Percentiles rank a stretch among this genome's conserved stretches.
Evolutionary conservation across 2,888 invertebrate genomes (phyloP).

Genomic region (Labia minor): DNA sequence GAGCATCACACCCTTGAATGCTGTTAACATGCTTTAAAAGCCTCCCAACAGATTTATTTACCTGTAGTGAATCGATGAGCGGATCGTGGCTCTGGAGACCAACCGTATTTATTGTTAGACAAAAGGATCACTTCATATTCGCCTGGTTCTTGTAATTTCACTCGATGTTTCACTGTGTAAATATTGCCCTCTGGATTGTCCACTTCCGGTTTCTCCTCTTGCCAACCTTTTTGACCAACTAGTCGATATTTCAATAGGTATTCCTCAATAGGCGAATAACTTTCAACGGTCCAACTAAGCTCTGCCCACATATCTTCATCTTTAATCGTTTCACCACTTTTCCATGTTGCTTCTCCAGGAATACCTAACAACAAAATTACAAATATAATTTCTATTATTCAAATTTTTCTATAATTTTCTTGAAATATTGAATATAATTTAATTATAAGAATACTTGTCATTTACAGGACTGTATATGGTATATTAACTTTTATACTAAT

Average conservation of each 20-base stretch:
- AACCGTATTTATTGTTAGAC: constrained; percentile 28
- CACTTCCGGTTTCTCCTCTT: constrained; percentile 14
- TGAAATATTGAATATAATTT: too few species aligned
- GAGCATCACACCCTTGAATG: too few species aligned
- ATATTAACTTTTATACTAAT: too few species aligned
- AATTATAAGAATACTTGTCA: too few species aligned
- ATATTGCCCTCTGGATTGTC: constrained; percentile 23
- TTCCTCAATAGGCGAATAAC: constrained; percentile 28
- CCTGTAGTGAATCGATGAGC: neutral
- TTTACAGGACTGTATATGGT: too few species aligned
- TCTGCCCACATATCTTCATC: neutral
- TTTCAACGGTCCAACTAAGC: constrained; percentile 30
- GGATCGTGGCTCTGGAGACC: constrained; percentile 21
- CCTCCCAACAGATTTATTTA: neutral
- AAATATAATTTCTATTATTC: too few species aligned
- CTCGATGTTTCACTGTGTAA: constrained; percentile 27
- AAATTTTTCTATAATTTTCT: too few species aligned
- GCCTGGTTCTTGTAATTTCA: constrained; percentile 28
- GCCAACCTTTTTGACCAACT: neutral
- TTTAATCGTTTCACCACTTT: neutral
- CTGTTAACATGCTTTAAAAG: too few species aligned
- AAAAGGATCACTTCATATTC: constrained; percentile 28
- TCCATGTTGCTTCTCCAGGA: neutral
- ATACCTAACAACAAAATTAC: neutral
- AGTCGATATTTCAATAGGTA: constrained; percentile 28